Evolutionary conservation across 2,797 vertebrate species (phyloP).

Genomic region (Clarias fuscus): DNA sequence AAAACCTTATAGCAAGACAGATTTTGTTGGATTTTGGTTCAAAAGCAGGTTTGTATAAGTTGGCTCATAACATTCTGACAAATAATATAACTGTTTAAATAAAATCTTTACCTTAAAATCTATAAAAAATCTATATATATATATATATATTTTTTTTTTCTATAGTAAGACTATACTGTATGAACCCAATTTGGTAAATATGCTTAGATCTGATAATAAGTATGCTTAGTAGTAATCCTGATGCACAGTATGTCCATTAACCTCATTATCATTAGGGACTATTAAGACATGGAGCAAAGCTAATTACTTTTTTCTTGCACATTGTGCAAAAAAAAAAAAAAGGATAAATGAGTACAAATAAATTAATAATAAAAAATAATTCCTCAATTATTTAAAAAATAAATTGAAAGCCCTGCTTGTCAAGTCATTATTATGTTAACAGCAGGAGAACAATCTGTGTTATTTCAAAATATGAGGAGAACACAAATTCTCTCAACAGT

Average conservation of each 20-base stretch:
- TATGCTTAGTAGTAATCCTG: background rate
- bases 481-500: background rate
- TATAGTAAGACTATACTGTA: background rate
- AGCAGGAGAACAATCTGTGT: background rate
- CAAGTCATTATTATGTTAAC: background rate
- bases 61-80: background rate
- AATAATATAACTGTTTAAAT: background rate
- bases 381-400: no score
- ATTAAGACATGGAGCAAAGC: background rate
- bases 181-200: background rate
- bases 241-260: conserved; percentile 13
- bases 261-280: background rate
- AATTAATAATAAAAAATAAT: no score
- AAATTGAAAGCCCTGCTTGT: background rate
- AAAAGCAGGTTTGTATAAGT: background rate
- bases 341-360: no score
- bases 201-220: background rate
- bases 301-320: conserved; percentile 2
- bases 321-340: background rate
- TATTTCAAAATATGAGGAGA: background rate
- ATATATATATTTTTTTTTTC: no score
- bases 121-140: no score
- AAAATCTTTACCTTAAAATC: background rate
- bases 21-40: background rate
- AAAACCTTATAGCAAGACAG: background rate